These are phyloP conservation scores for Crocodylus rhombifer DNA, from an alignment of 2,797 vertebrate species.

Conservation along the genomic window DNA sequence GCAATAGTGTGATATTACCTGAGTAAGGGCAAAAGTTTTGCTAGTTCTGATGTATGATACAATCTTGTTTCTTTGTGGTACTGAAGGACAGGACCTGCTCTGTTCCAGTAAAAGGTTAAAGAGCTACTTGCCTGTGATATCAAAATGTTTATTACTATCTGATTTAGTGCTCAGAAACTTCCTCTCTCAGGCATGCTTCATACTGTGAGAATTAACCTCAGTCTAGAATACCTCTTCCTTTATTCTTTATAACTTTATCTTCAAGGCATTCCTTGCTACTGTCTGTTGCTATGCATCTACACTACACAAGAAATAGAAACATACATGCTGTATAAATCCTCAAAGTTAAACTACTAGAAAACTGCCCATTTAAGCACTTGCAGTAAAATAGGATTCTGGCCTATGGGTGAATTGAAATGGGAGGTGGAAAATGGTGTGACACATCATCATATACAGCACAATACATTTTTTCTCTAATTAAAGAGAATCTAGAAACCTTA, in stretches of 20 bases:
- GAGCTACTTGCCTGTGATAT: not conserved
- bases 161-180: not conserved
- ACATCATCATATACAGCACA: no score
- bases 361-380: no score
- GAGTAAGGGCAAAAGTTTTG: not conserved
- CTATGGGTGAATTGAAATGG: no score
- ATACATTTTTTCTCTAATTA: no score
- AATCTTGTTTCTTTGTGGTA: not conserved
- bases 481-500: no score
- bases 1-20: not conserved
- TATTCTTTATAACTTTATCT: not conserved
- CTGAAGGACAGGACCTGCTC: not conserved
- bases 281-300: not conserved
- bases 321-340: no score
- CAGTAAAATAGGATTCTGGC: no score
- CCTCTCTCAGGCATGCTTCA: not conserved
- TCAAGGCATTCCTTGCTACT: not conserved
- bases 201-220: not conserved
- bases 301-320: no score
- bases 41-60: not conserved
- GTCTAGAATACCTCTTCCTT: not conserved
- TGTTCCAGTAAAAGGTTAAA: not conserved
- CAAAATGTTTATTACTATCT: not conserved
- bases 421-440: no score
- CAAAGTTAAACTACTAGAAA: no score